Conservation (phyloP, 2,113 vertebrate species). For the Perognathus longimembris region DNA sequence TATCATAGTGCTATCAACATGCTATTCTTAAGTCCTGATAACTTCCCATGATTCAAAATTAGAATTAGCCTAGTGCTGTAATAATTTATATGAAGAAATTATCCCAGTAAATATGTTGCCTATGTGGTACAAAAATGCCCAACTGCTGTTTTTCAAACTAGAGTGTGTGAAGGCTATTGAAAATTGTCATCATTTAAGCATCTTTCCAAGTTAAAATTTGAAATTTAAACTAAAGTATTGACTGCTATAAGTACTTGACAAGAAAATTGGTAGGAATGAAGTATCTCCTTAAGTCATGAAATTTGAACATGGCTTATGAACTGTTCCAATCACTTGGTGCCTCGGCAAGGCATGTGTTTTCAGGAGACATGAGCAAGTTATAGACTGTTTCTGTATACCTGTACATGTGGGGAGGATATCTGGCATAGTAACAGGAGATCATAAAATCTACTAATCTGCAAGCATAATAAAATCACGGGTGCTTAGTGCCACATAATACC, state of each 20-base stretch:
- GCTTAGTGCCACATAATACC: neutral
- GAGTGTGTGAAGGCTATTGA: neutral
- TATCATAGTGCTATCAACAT: neutral
- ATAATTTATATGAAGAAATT: neutral
- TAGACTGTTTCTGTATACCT: neutral
- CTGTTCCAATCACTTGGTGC: neutral
- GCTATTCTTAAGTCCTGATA: neutral
- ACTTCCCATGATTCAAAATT: neutral
- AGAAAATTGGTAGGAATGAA: neutral
- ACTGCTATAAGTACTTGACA: neutral
- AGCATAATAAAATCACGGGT: neutral
- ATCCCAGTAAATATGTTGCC: neutral
- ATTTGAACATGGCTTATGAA: neutral
- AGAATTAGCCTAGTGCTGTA: neutral
- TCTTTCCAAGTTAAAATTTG: slow-evolving; percentile 16
- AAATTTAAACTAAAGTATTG: neutral
- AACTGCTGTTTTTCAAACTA: neutral
- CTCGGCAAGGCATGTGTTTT: neutral
- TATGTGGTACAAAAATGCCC: slow-evolving; percentile 1
- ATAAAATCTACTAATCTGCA: neutral
- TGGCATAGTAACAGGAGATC: neutral
- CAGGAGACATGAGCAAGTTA: neutral
- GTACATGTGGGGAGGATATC: neutral
- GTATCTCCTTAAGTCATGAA: neutral
- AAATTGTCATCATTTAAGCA: neutral